Evolutionary conservation across 2,113 vertebrate species (phyloP).

Genomic region (Gavialis gangeticus): DNA sequence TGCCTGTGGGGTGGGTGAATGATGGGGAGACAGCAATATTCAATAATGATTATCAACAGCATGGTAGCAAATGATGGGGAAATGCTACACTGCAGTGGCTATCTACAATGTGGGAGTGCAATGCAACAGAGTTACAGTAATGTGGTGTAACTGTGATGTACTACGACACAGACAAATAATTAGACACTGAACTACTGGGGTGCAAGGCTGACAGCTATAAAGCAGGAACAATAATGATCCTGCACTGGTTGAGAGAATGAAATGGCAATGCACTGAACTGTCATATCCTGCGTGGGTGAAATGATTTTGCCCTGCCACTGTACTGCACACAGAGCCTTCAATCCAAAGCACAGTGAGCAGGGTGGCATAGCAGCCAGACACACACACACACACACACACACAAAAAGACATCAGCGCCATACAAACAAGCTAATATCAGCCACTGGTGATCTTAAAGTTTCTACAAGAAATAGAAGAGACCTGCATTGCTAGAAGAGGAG

Average conservation of each 20-base stretch:
- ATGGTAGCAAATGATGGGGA: rapidly evolving
- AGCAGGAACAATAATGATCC: not conserved
- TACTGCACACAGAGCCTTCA: not conserved
- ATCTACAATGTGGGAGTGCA: not conserved
- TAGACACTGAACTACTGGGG: not conserved
- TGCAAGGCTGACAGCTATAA: not conserved
- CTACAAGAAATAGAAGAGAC: not conserved
- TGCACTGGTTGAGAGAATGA: not conserved
- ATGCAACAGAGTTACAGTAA: not conserved
- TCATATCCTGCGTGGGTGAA: not conserved
- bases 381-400: rapidly evolving
- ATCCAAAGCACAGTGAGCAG: not conserved
- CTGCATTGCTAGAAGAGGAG: not conserved
- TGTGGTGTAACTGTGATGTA: rapidly evolving
- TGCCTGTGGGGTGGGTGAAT: not conserved
- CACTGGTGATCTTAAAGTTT: not conserved
- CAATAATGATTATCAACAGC: not conserved
- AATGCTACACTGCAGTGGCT: not conserved
- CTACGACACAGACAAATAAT: not conserved
- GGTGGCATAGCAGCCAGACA: not conserved
- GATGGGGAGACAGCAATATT: not conserved
- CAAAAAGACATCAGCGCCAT: not conserved
- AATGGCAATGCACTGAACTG: not conserved
- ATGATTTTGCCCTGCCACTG: rapidly evolving
- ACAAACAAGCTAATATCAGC: not conserved